Percentiles rank a stretch among this genome's conserved stretches.
These are phyloP conservation scores for Platysternon megacephalum DNA, from an alignment of 2,113 vertebrate species.

Conservation along the genomic window DNA sequence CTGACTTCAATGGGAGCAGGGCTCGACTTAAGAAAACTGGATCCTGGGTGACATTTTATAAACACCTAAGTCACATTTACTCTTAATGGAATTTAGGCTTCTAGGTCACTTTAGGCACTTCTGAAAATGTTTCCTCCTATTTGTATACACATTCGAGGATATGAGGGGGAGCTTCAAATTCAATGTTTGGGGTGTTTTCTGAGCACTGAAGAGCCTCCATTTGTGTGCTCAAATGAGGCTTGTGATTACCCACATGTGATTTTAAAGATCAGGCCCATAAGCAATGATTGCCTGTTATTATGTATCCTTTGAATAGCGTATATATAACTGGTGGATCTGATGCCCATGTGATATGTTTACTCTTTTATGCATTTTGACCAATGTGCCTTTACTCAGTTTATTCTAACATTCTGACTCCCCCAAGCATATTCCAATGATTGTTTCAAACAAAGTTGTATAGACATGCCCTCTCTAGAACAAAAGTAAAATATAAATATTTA, in stretches of 20 bases:
- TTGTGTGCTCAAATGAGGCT: neutral
- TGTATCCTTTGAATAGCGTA: fast-evolving
- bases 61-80: neutral
- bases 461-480: neutral
- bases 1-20: neutral
- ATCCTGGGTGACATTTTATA: neutral
- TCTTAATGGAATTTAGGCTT: neutral
- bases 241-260: neutral
- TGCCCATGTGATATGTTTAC: neutral
- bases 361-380: neutral
- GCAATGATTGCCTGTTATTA: fast-evolving
- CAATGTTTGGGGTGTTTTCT: neutral
- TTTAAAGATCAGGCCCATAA: neutral
- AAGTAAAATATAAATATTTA: neutral
- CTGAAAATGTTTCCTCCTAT: neutral
- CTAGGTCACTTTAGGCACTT: neutral
- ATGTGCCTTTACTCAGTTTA: neutral
- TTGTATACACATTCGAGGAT: neutral
- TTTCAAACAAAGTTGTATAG: neutral
- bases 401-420: neutral
- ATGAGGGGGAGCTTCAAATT: neutral
- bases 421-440: neutral
- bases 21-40: neutral
- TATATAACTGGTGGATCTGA: too few relatives aligned
- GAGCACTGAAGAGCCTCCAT: neutral